Evolutionary conservation across 2,888 invertebrate species (phyloP).

Genomic region (Sarcophaga subvicina): DNA sequence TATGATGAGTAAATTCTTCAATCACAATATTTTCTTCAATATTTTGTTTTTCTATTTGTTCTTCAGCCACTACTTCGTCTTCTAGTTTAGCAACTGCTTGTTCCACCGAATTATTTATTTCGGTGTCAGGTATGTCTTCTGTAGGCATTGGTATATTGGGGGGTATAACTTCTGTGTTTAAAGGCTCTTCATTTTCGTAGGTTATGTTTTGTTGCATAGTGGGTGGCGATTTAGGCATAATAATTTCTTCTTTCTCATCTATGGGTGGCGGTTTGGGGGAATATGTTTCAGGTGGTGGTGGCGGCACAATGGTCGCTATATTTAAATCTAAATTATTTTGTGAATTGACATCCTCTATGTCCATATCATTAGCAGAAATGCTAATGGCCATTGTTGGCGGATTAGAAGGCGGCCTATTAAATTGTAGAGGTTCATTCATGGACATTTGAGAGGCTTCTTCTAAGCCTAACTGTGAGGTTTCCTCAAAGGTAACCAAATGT

Average conservation of each 20-base stretch:
- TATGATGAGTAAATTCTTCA: slow-evolving; percentile 13
- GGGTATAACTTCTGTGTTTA: slow-evolving; percentile 37
- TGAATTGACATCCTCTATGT: slow-evolving; percentile 58
- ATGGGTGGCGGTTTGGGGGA: neutral
- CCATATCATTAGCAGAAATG: slow-evolving; percentile 60
- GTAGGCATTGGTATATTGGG: slow-evolving; percentile 75
- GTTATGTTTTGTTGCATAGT: neutral
- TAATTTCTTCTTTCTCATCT: slow-evolving; percentile 16
- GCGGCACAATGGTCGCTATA: slow-evolving; percentile 62
- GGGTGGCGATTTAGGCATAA: neutral
- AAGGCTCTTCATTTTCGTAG: neutral
- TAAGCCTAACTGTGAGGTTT: slow-evolving; percentile 74
- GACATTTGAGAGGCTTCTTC: slow-evolving; percentile 77
- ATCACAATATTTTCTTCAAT: slow-evolving; percentile 17
- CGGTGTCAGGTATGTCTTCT: slow-evolving; percentile 8
- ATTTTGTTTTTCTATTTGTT: slow-evolving; percentile 36
- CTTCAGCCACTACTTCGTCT: neutral
- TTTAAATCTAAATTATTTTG: slow-evolving; percentile 24
- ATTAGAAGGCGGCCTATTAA: slow-evolving; percentile 71
- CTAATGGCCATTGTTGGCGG: slow-evolving; percentile 35
- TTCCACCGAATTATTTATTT: neutral
- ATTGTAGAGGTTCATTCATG: slow-evolving; percentile 75
- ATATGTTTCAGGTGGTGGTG: slow-evolving; percentile 30
- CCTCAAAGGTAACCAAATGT: slow-evolving; percentile 78
- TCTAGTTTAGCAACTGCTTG: neutral